Evolutionary conservation across 1,140 invertebrate species (phyloP), one percentile per base, ranked within the genome.

Genomic region (Drosophila novamexicana): DNA sequence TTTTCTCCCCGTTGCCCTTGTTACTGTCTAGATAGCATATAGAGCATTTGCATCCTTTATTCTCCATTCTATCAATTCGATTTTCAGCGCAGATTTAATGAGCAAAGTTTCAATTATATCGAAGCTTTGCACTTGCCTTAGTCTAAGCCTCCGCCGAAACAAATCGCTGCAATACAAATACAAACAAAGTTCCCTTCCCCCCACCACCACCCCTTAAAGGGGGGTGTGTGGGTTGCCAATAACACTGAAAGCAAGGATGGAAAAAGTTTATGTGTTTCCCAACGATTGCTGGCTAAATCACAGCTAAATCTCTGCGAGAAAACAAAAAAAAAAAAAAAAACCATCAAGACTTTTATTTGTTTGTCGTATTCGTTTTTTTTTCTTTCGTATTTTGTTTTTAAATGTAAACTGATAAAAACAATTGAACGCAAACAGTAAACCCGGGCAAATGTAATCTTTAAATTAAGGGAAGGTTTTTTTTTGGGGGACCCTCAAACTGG

Each of bases 341-440:
- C 49, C 76, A 75, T 75, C 72, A 71, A 68, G 82, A 56, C 64
- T 83, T 86, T 86, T 86, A 86, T 86, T 86, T 88, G 82, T 88
- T 86, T 88, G 76, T 64, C 79, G 70, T 78, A 81, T 54, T 71
- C 37, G 32, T 54, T 40, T 7, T 18, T 39, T 8, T 47, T 69
- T 69, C 68, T 52, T 77, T 68, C 58, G 4, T 29, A 29, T 29
- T 50, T 62, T 69, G 50, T 67, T 78, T 75, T 85, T 74, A 54
- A 89, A 89, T 89, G 84, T 89, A 89, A 89, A 81, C 84, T 89
- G 84, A 89, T 89, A 89, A 89, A 89, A 89, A 89, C 84, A 89
- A 89, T 89, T 88, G 84, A 88, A 88, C 74, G 84, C 85, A 84
- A 85, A 84, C 85, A 88, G 63, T 57, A 52, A 59, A 54, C n/a